These are phyloP conservation scores for Bombus huntii DNA, from an alignment of 1,140 invertebrate species.

Conservation along the genomic window DNA sequence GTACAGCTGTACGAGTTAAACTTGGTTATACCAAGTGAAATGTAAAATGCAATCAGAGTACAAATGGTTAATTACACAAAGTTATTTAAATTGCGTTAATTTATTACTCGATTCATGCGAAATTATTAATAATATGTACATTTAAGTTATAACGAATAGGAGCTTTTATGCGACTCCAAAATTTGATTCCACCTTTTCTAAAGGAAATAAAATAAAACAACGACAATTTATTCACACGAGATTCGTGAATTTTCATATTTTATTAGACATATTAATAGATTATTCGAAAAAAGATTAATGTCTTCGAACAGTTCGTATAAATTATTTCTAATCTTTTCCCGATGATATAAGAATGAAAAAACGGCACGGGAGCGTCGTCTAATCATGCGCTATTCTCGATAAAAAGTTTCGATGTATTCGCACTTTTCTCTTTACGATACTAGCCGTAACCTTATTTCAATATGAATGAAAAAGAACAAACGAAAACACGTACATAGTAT, in stretches of 20 bases:
- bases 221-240: background rate
- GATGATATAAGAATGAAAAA: background rate
- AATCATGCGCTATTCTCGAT: too few species aligned
- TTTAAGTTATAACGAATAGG: background rate
- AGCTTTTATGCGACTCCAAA: background rate
- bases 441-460: too few species aligned
- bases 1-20: background rate
- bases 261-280: background rate
- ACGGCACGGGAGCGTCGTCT: too few species aligned
- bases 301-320: background rate
- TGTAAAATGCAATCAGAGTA: background rate
- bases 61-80: background rate
- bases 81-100: constrained; percentile 2
- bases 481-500: background rate
- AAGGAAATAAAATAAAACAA: background rate
- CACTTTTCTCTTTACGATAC: too few species aligned
- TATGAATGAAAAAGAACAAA: background rate
- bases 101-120: background rate
- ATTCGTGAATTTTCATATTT: background rate
- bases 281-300: background rate
- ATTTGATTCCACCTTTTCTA: background rate
- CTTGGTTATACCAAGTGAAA: background rate
- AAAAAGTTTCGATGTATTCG: too few species aligned
- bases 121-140: background rate
- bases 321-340: background rate